Percentiles rank a stretch among this genome's conserved stretches.
These are phyloP conservation scores for Aspidiotus rigidus DNA, from an alignment of 2,888 invertebrate genomes.

Conservation along the genomic window DNA sequence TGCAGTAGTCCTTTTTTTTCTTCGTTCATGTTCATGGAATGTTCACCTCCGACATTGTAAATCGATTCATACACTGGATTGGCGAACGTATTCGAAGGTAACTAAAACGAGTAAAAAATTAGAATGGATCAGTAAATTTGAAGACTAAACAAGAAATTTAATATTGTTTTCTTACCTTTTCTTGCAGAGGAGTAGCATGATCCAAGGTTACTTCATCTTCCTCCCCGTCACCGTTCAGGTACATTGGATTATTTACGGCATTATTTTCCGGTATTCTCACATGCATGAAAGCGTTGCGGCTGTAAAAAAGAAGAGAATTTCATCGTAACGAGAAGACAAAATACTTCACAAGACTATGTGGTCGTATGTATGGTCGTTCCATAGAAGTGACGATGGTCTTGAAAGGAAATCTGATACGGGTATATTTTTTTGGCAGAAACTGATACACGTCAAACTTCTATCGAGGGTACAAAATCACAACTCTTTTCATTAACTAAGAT, in stretches of 20 bases:
- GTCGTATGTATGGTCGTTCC: too few relatives aligned
- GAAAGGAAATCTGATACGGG: too few relatives aligned
- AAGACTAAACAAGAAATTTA: neutral
- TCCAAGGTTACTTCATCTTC: conserved; percentile 52
- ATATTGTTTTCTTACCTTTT: conserved; percentile 27
- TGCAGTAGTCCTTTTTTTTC: conserved; percentile 44
- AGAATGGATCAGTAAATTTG: too few relatives aligned
- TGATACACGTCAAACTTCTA: too few relatives aligned
- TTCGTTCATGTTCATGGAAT: conserved; percentile 44
- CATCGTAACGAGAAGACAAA: too few relatives aligned
- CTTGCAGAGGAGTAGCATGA: conserved; percentile 35
- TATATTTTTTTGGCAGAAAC: too few relatives aligned
- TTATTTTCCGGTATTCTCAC: conserved; percentile 73
- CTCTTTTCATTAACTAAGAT: too few relatives aligned
- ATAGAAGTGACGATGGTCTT: too few relatives aligned
- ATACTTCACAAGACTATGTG: too few relatives aligned
- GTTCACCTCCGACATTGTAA: conserved; percentile 48
- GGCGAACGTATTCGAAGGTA: conserved; percentile 63
- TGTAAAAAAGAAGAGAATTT: conserved; percentile 40
- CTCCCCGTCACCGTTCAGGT: conserved; percentile 62
- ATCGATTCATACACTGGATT: conserved; percentile 81
- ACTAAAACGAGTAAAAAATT: conserved; percentile 33
- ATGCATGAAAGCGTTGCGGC: conserved; percentile 63
- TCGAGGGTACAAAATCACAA: too few relatives aligned
- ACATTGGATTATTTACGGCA: conserved; percentile 79